These are phyloP conservation scores for Phenacoccus solenopsis DNA, from an alignment of 1,140 invertebrate genomes.

Conservation along the genomic window DNA sequence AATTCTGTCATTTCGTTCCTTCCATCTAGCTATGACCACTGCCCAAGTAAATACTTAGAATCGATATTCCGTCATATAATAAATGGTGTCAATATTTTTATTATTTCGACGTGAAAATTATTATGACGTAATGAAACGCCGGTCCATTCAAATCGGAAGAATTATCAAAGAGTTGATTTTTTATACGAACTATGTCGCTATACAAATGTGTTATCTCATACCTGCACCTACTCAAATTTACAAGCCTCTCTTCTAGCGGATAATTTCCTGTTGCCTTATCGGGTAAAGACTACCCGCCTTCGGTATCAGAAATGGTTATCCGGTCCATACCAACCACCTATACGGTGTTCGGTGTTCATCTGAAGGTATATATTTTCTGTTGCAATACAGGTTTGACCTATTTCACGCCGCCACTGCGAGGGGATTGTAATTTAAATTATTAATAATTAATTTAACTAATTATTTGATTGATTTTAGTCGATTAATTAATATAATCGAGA, in stretches of 20 bases:
- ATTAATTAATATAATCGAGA: too few species aligned
- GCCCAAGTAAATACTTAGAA: too few species aligned
- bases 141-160: neutral
- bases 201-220: neutral
- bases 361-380: neutral
- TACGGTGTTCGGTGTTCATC: neutral
- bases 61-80: too few species aligned
- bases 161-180: neutral
- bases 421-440: neutral
- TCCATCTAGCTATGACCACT: too few species aligned
- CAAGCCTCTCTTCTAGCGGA: neutral
- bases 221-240: neutral
- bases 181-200: too few species aligned
- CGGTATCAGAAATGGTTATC: neutral
- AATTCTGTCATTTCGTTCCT: too few species aligned
- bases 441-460: neutral
- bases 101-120: too few species aligned
- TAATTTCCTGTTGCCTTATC: conserved; percentile 13
- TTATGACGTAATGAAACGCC: neutral
- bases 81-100: too few species aligned
- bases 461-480: neutral
- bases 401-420: neutral
- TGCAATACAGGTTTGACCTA: conserved; percentile 8
- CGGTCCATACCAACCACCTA: neutral
- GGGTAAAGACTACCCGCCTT: conserved; percentile 12